These are phyloP conservation scores for Osmerus mordax DNA, from an alignment of 2,113 vertebrate genomes.

Conservation along the genomic window DNA sequence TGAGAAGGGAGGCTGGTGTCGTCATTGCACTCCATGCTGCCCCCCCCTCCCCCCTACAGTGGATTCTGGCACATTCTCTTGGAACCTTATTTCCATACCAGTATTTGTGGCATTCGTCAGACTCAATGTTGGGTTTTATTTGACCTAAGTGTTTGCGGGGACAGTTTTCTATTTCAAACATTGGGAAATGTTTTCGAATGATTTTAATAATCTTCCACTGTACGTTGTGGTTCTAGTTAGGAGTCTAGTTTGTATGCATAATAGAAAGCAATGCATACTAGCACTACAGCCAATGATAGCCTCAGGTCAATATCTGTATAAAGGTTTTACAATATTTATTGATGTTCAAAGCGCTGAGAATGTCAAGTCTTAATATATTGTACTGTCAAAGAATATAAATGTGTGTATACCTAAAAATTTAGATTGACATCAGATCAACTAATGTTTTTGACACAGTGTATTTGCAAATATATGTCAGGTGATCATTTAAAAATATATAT, in stretches of 20 bases:
- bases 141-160: no score
- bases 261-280: not conserved
- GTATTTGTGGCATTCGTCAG: no score
- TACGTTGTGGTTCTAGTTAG: no score
- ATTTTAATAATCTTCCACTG: not conserved
- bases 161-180: not conserved
- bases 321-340: not conserved
- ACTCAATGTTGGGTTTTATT: no score
- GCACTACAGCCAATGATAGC: not conserved
- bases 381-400: not conserved
- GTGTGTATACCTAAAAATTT: not conserved
- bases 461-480: not conserved
- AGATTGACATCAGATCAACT: not conserved
- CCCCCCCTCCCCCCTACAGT: no score
- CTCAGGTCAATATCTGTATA: not conserved
- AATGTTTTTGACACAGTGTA: not conserved
- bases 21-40: no score
- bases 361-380: not conserved
- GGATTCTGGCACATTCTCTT: not conserved
- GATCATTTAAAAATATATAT: not conserved
- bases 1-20: slow-evolving; percentile 60
- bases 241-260: no score
- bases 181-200: not conserved
- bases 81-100: no score
- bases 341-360: not conserved